Percentiles rank a stretch among this genome's conserved stretches.
Conservation (phyloP, 2,113 vertebrate species). For the Passer montanus region DNA sequence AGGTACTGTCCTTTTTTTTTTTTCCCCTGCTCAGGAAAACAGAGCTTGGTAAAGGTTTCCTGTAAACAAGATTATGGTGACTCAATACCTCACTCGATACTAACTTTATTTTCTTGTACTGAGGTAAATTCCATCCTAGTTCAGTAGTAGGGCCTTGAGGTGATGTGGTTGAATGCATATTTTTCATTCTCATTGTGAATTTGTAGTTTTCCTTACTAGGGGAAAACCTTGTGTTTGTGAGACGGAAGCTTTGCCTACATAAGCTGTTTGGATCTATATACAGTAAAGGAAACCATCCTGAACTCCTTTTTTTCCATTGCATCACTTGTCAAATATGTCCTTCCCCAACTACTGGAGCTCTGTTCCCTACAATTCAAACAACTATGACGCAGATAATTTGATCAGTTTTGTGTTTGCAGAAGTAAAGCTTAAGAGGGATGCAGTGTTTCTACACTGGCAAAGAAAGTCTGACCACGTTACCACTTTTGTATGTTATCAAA, state of each 20-base stretch:
- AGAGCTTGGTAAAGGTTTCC: background rate
- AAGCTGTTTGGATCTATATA: background rate
- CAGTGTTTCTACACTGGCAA: background rate
- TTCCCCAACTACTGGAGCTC: background rate
- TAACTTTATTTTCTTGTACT: background rate
- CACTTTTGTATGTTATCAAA: background rate
- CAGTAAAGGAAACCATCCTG: background rate
- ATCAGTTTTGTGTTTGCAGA: background rate
- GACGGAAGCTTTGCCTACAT: background rate
- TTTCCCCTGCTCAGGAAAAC: background rate
- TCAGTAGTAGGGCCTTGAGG: background rate
- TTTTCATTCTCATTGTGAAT: background rate
- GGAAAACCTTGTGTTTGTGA: background rate
- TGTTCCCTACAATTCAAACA: background rate
- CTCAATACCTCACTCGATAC: background rate
- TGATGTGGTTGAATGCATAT: accelerated
- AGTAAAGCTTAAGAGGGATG: background rate
- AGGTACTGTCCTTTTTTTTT: background rate
- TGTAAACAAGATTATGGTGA: background rate
- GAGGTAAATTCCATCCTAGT: background rate
- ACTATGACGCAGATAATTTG: background rate
- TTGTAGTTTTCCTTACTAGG: background rate
- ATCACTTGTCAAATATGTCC: background rate
- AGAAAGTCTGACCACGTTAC: background rate
- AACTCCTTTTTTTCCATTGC: background rate